Evolutionary conservation across 2,888 invertebrate genomes (phyloP), one percentile per base, ranked within the genome.

Genomic region (Tortrix viridana): DNA sequence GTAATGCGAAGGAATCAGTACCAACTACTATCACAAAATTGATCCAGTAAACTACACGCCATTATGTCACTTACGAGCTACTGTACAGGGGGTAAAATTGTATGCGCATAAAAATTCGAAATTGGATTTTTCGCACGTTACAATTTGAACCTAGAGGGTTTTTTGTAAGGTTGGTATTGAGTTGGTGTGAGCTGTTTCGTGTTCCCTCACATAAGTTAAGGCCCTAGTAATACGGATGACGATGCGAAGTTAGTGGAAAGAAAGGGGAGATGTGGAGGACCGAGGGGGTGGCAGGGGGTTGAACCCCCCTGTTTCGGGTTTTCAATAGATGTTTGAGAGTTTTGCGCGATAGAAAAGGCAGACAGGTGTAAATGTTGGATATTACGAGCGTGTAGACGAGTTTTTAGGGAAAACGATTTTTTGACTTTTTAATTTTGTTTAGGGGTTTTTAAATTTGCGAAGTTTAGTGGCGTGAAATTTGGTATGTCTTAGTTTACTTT

Each of bases 191-290:
- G 3, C 14, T 53, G 60, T 60, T 53, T 54, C 22, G 47, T 46
- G 20, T 47, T 41, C 86, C 83, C 82, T 85, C 89, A 89, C 88
- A 88, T 89, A 90, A 90, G 89, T 89, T 89, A 89, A 87, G 82
- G 87, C 88, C 79, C 87, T 88, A 91, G 91, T 89, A 91, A 91
- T 91, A 91, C 85, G 87, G 86, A 89, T 91, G 91, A 89, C 91
- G 90, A 88, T 86, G 91, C 89, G 86, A 91, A 90, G 85, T 91
- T 89, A 87, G 86, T 86, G 81, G 89, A 89, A 91, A 91, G 90
- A 91, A 91, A 89, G 86, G 90, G 90, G 89, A 84, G 81, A 81
- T 80, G 82, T 82, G 80, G 80, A 81, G 83, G 85, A 85, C 85
- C 85, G 86, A 85, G 85, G 84, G 83, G 84, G 80, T 65, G 74